Conservation (phyloP, 2,888 invertebrate genomes). For the Drosophila barbarae region DNA sequence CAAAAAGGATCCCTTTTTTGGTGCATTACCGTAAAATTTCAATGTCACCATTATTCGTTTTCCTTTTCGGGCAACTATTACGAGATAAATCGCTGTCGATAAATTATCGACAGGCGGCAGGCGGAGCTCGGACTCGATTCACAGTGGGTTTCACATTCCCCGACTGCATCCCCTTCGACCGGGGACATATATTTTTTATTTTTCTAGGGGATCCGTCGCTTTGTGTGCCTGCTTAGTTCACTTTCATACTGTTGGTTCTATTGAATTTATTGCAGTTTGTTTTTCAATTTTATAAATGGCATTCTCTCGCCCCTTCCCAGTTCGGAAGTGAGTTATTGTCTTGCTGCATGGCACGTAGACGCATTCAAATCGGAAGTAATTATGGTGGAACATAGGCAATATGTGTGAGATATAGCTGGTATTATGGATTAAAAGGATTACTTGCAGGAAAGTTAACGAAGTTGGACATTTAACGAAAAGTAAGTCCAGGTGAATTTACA, state of each 20-base stretch:
- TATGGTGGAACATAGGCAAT: slow-evolving; percentile 42
- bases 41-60: slow-evolving; percentile 68
- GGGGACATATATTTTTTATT: slow-evolving; percentile 25
- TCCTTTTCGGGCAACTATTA: slow-evolving; percentile 57
- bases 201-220: slow-evolving; percentile 31
- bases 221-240: slow-evolving; percentile 40
- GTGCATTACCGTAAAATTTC: slow-evolving; percentile 71
- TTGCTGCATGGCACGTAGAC: slow-evolving; percentile 29
- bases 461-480: neutral
- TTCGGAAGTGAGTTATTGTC: slow-evolving; percentile 54
- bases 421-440: neutral
- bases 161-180: slow-evolving; percentile 26
- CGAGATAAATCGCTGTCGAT: slow-evolving; percentile 77
- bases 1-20: slow-evolving; percentile 47
- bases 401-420: neutral
- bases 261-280: slow-evolving; percentile 73
- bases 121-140: slow-evolving; percentile 37
- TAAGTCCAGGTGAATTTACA: neutral
- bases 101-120: slow-evolving; percentile 73
- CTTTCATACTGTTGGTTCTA: slow-evolving; percentile 42
- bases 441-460: neutral
- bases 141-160: slow-evolving; percentile 30
- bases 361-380: slow-evolving; percentile 52
- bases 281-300: slow-evolving; percentile 69
- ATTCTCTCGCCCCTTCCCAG: slow-evolving; percentile 35